Conservation (phyloP, 2,888 invertebrate species). For the Apomyelois bistriatella region DNA sequence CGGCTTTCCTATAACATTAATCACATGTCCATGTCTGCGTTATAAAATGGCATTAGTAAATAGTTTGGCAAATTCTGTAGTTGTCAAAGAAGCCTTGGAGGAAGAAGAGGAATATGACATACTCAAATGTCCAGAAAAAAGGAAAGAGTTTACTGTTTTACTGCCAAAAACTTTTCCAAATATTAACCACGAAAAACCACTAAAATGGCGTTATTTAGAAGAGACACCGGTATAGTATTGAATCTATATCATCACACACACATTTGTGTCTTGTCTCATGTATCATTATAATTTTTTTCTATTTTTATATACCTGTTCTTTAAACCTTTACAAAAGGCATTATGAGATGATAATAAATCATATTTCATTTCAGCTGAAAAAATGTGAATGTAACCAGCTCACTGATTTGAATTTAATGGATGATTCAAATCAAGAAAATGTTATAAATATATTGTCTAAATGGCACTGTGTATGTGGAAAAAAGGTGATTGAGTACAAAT, state of each 20-base stretch:
- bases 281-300: too few relatives aligned
- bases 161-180: constrained; percentile 56
- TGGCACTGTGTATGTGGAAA: constrained; percentile 70
- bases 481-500: constrained; percentile 41
- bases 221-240: constrained; percentile 48
- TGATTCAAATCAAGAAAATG: constrained; percentile 63
- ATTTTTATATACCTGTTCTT: too few relatives aligned
- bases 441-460: constrained; percentile 62
- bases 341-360: too few relatives aligned
- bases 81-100: constrained; percentile 45
- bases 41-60: constrained; percentile 52
- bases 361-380: constrained; percentile 46
- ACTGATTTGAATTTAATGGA: constrained; percentile 60
- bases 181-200: constrained; percentile 47
- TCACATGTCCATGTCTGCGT: constrained; percentile 51
- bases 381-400: constrained; percentile 68
- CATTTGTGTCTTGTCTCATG: too few relatives aligned
- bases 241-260: background rate
- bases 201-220: constrained; percentile 60
- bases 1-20: constrained; percentile 63
- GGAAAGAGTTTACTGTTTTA: constrained; percentile 56
- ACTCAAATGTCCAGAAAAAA: constrained; percentile 43
- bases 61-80: constrained; percentile 43
- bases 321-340: too few relatives aligned
- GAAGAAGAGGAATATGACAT: constrained; percentile 44